Evolutionary conservation across 2,113 vertebrate genomes (phyloP).

Genomic region (Psittacus erithacus): DNA sequence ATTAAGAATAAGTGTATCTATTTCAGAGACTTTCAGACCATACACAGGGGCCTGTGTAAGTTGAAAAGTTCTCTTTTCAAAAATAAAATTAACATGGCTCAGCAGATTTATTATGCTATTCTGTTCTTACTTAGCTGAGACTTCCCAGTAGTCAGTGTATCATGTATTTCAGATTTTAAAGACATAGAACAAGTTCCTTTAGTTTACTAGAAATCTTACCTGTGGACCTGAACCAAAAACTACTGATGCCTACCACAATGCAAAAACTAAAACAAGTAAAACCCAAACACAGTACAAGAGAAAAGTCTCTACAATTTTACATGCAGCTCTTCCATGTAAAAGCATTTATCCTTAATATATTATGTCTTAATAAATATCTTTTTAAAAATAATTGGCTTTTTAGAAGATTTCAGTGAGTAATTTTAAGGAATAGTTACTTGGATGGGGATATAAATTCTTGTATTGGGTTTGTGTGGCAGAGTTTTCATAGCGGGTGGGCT

Average conservation of each 20-base stretch:
- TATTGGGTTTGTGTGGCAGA: background rate
- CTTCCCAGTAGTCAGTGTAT: background rate
- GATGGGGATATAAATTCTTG: background rate
- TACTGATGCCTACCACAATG: background rate
- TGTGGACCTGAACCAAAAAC: background rate
- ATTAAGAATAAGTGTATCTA: background rate
- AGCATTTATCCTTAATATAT: background rate
- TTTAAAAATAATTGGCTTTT: background rate
- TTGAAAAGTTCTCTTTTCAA: background rate
- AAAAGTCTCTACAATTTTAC: background rate
- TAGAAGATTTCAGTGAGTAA: background rate
- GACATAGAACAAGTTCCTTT: background rate
- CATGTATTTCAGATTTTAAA: background rate
- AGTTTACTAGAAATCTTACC: background rate
- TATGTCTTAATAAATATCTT: background rate
- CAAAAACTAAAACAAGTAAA: accelerated
- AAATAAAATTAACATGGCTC: background rate
- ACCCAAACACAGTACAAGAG: background rate
- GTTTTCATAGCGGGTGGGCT: background rate
- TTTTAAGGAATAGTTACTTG: background rate
- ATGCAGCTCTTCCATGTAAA: background rate
- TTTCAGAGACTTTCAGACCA: background rate
- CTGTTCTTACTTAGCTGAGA: background rate
- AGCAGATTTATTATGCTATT: background rate
- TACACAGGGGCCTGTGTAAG: background rate